Conservation (phyloP, 2,113 vertebrate species). For the Desmodus rotundus region DNA sequence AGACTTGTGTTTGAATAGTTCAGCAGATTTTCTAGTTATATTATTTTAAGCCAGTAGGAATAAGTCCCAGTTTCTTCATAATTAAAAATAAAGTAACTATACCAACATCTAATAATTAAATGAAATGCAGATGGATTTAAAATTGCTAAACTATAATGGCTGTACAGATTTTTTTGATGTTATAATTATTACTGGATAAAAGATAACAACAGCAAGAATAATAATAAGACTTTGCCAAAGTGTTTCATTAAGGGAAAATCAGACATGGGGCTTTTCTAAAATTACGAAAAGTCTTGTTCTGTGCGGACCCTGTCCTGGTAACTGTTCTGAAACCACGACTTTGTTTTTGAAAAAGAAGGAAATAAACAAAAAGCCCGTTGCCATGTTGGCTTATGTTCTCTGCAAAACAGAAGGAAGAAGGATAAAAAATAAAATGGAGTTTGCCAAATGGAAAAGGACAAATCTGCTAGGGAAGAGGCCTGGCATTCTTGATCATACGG, state of each 20-base stretch:
- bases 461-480: constrained; percentile 56
- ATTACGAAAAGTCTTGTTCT: constrained; percentile 4
- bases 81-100: not conserved
- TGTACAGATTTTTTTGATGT: not conserved
- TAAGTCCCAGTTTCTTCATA: not conserved
- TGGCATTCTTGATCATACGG: constrained; percentile 58
- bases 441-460: constrained; percentile 77
- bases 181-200: not conserved
- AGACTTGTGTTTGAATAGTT: not conserved
- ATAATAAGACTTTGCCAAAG: not conserved
- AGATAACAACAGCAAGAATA: not conserved
- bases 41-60: not conserved
- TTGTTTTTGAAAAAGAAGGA: constrained; percentile 78
- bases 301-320: constrained; percentile 55
- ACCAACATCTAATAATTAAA: not conserved
- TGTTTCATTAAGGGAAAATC: not conserved
- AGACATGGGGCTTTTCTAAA: not conserved
- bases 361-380: constrained; percentile 78
- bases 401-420: constrained; percentile 75
- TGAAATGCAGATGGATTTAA: not conserved
- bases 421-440: constrained; percentile 71
- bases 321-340: constrained; percentile 57
- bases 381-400: constrained; percentile 75
- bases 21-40: not conserved
- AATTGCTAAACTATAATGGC: not conserved